A percentile compares a stretch with the other conserved stretches of the same genome.
These are phyloP conservation scores for Neoseiulus cucumeris DNA, from an alignment of 1,140 invertebrate species.

Conservation along the genomic window DNA sequence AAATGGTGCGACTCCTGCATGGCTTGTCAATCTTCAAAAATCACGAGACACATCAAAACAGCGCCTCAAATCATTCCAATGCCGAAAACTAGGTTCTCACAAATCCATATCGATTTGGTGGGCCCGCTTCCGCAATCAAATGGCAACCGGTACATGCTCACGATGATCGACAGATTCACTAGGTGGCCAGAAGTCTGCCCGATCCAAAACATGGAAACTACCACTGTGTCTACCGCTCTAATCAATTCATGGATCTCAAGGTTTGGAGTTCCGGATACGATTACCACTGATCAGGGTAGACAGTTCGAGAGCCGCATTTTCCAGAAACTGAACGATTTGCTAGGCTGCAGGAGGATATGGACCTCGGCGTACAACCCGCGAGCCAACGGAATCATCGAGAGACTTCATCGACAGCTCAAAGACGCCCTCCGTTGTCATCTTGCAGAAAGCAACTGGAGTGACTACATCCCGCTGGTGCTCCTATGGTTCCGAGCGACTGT, in stretches of 20 bases:
- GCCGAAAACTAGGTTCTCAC: constrained; percentile 20
- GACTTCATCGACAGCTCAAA: constrained; percentile 28
- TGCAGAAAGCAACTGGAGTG: constrained; percentile 22
- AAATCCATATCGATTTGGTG: constrained; percentile 32
- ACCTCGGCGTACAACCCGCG: constrained; percentile 21
- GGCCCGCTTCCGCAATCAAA: constrained; percentile 23
- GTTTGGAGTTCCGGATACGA: too few relatives aligned
- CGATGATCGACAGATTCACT: constrained; percentile 28
- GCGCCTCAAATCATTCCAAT: constrained; percentile 17
- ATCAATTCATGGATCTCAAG: constrained; percentile 24
- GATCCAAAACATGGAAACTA: constrained; percentile 24
- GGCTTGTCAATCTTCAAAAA: too few relatives aligned
- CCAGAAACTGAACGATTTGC: constrained; percentile 13
- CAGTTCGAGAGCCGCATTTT: too few relatives aligned
- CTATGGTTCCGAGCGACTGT: constrained; percentile 20
- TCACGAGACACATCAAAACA: too few relatives aligned
- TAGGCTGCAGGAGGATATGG: not conserved
- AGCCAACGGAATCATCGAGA: constrained; percentile 25
- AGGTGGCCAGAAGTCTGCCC: constrained; percentile 28
- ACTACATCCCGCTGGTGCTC: constrained; percentile 26
- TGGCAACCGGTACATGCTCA: constrained; percentile 21
- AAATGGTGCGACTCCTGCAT: too few relatives aligned
- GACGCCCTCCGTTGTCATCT: constrained; percentile 16
- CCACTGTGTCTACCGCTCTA: constrained; percentile 24
- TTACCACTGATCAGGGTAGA: too few relatives aligned